A percentile compares a stretch with the other conserved stretches of the same genome.
These are phyloP conservation scores for Miniopterus natalensis DNA, from an alignment of 2,113 vertebrate genomes.

Conservation along the genomic window DNA sequence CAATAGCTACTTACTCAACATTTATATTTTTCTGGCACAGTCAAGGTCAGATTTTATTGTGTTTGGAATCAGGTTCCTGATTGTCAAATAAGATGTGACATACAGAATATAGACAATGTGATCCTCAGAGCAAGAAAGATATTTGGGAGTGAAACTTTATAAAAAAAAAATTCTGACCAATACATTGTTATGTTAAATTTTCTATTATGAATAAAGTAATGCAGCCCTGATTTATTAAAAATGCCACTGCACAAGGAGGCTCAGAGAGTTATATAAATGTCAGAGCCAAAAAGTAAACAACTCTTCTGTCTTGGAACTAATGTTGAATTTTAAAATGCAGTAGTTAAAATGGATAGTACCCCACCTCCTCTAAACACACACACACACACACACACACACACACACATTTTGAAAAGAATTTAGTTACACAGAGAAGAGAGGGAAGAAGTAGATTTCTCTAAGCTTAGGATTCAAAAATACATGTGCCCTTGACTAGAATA, in stretches of 20 bases:
- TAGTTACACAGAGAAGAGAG: neutral
- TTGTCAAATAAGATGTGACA: neutral
- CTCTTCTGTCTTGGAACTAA: neutral
- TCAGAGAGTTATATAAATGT: neutral
- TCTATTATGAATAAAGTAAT: neutral
- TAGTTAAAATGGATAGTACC: neutral
- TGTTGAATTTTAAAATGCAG: conserved; percentile 51
- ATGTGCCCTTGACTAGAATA: neutral
- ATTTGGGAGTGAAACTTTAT: neutral
- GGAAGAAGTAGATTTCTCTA: neutral
- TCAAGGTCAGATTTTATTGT: neutral
- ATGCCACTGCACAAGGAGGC: neutral
- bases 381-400: neutral
- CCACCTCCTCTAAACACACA: neutral
- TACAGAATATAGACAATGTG: neutral
- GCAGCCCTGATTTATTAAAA: conserved; percentile 50
- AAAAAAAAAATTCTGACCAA: neutral
- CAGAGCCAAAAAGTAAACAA: neutral
- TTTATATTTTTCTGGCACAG: neutral
- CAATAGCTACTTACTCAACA: neutral
- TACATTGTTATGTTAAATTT: conserved; percentile 2
- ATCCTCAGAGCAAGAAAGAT: neutral
- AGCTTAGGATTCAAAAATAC: neutral
- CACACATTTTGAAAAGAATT: neutral
- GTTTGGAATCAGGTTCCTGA: neutral